Percentiles rank a stretch among this genome's conserved stretches.
Evolutionary conservation across 2,797 vertebrate genomes (phyloP).

Genomic region (Acanthurus tractus): DNA sequence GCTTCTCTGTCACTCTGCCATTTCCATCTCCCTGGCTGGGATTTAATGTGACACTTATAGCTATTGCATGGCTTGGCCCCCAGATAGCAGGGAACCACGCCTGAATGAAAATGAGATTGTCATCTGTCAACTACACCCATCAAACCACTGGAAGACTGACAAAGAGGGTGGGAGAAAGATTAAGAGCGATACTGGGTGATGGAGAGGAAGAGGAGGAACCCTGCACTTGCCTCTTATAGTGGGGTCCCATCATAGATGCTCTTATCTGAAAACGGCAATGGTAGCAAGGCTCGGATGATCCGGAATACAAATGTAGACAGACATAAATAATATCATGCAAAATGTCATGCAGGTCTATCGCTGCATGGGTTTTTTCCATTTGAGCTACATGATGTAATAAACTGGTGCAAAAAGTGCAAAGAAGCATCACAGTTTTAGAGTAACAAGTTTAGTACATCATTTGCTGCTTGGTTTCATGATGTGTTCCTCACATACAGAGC

Average conservation of each 20-base stretch:
- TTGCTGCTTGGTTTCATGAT: conserved; percentile 36
- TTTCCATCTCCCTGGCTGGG: conserved; percentile 73
- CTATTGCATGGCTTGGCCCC: conserved; percentile 79
- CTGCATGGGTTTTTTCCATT: conserved; percentile 44
- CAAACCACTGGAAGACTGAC: conserved; percentile 75
- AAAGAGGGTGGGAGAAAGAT: conserved; percentile 69
- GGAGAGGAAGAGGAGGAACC: conserved; percentile 62
- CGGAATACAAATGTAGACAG: conserved; percentile 61
- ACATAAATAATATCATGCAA: conserved; percentile 51
- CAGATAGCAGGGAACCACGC: conserved; percentile 73
- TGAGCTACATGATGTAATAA: conserved; percentile 41
- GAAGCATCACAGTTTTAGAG: conserved; percentile 32
- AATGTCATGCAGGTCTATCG: conserved; percentile 42
- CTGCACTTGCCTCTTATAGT: conserved; percentile 46
- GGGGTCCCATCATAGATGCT: conserved; percentile 45
- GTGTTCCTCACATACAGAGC: conserved; percentile 20
- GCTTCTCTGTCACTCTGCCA: conserved; percentile 77
- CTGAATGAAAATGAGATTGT: conserved; percentile 84
- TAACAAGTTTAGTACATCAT: conserved; percentile 12
- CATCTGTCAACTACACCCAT: conserved; percentile 81
- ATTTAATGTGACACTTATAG: conserved; percentile 85
- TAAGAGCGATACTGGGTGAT: conserved; percentile 64
- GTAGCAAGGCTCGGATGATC: conserved; percentile 44
- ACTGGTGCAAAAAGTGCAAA: conserved; percentile 38
- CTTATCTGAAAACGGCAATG: conserved; percentile 56